Evolutionary conservation across 2,888 invertebrate species (phyloP).

Genomic region (Ecliptopera silaceata): DNA sequence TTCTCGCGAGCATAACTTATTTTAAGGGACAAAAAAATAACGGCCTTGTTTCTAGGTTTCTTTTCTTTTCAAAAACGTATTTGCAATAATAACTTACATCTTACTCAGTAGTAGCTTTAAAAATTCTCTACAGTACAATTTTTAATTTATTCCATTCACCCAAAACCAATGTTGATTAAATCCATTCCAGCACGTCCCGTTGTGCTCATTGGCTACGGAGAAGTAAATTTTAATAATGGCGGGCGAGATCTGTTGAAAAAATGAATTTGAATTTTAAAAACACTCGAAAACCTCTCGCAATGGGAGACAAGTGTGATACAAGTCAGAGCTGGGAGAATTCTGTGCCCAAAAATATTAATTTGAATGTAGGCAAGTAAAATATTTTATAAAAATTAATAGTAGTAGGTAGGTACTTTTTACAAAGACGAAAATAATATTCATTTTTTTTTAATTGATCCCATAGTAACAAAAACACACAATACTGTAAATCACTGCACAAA

Average conservation of each 20-base stretch:
- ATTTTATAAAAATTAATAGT: no score
- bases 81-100: no score
- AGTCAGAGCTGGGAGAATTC: neutral
- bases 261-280: conserved; percentile 51
- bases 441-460: no score
- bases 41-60: no score
- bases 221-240: conserved; percentile 51
- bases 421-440: no score
- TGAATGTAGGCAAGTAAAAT: no score
- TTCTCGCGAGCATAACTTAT: no score
- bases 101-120: neutral
- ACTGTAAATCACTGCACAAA: no score
- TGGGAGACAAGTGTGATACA: conserved; percentile 6
- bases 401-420: no score
- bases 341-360: neutral
- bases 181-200: conserved; percentile 17
- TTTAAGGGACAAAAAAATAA: no score
- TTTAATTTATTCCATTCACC: conserved; percentile 12
- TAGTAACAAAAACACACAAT: no score
- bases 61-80: no score
- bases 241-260: conserved; percentile 42
- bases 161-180: conserved; percentile 32
- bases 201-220: conserved; percentile 31
- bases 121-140: neutral
- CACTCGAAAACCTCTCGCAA: conserved; percentile 29